phyloP scores from a whole-genome alignment of 92 coral and sea anemone genomes.

The Parazoanthus swiftii region DNA sequence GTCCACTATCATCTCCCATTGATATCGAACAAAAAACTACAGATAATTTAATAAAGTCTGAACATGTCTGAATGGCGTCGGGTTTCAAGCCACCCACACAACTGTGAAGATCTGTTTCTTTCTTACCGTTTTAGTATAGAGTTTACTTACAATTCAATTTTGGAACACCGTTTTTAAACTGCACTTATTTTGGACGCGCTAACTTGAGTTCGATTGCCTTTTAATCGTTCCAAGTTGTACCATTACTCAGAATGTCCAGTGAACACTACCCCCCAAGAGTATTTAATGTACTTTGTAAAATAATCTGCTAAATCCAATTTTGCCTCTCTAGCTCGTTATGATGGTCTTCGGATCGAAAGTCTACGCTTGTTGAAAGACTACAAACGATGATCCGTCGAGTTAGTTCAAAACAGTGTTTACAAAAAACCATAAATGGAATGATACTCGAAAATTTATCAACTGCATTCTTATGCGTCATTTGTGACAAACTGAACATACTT shows the following conservation, averaged over 20 bases:
- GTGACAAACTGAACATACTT: not conserved
- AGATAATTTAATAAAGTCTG: not conserved
- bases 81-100: not conserved
- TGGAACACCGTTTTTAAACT: too few relatives aligned
- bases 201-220: not conserved
- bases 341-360: not conserved
- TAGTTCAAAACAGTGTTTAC: not conserved
- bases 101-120: not conserved
- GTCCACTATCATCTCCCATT: not conserved
- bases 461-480: too few relatives aligned
- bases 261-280: not conserved
- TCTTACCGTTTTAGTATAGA: not conserved
- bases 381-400: not conserved
- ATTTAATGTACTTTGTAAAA: not conserved
- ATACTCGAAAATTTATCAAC: not conserved
- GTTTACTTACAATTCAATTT: too few relatives aligned
- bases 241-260: not conserved
- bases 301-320: constrained; percentile 8
- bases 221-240: not conserved
- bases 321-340: not conserved
- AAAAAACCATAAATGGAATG: not conserved
- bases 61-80: not conserved
- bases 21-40: not conserved
- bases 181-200: not conserved
- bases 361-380: not conserved